phyloP scores from a whole-genome alignment of 2,797 vertebrate species.

The Galago senegalensis region DNA sequence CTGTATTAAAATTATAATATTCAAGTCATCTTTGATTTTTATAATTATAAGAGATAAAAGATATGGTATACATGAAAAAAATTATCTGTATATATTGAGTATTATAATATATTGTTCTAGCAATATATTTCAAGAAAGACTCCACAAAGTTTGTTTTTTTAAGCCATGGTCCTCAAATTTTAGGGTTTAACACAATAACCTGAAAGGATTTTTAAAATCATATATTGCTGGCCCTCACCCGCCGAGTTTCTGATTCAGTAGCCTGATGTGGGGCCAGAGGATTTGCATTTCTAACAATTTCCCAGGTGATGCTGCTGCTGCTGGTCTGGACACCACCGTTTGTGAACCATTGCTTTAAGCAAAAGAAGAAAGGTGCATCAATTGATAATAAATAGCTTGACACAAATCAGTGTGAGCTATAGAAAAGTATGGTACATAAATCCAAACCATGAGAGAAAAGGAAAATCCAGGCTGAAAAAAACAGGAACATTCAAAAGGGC shows the following conservation, averaged over 20 bases:
- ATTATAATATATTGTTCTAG: neutral
- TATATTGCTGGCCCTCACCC: neutral
- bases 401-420: neutral
- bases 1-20: too few relatives aligned
- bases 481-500: neutral
- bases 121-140: neutral
- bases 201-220: neutral
- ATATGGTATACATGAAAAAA: too few relatives aligned
- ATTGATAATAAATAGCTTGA: slow-evolving; percentile 1
- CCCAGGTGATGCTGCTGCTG: neutral
- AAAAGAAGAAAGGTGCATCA: slow-evolving; percentile 49
- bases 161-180: slow-evolving; percentile 1
- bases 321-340: neutral
- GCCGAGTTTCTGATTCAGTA: slow-evolving; percentile 22
- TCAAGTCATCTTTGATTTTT: too few relatives aligned
- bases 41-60: too few relatives aligned
- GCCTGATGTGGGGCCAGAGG: neutral
- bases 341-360: neutral
- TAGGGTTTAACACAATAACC: neutral
- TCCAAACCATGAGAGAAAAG: slow-evolving; percentile 11
- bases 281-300: slow-evolving; percentile 18
- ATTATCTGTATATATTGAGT: too few relatives aligned
- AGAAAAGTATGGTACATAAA: slow-evolving; percentile 5
- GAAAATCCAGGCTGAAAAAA: neutral
- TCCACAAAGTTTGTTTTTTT: neutral